These are phyloP conservation scores for Bufo gargarizans DNA, from an alignment of 2,113 vertebrate genomes.

Conservation along the genomic window DNA sequence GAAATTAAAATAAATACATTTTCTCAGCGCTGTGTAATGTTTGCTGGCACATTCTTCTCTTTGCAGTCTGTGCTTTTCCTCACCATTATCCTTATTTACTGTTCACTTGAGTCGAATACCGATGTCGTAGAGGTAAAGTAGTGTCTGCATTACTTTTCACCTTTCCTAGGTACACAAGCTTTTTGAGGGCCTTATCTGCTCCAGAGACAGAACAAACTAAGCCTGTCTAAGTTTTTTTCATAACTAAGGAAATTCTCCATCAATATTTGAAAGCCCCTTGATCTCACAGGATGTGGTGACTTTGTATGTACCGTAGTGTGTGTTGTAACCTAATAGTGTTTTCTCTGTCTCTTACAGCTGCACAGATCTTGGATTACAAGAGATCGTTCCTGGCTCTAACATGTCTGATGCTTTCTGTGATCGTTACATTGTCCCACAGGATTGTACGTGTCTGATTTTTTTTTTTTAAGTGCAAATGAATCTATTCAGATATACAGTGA, in stretches of 20 bases:
- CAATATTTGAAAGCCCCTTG: neutral
- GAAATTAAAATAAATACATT: neutral
- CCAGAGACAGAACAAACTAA: too few relatives aligned
- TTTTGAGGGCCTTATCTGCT: neutral
- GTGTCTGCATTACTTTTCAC: neutral
- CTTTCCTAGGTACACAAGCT: neutral
- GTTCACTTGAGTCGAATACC: neutral
- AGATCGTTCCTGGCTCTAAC: constrained; percentile 65
- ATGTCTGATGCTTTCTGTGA: constrained; percentile 71
- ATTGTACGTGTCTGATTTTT: neutral
- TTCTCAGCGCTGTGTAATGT: neutral
- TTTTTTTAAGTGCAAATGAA: neutral
- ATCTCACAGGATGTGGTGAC: neutral
- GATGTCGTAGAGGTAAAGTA: neutral
- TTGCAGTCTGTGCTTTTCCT: neutral
- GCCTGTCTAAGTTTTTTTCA: neutral
- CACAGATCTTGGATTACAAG: constrained; percentile 67
- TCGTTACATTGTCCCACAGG: neutral
- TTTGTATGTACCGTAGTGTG: neutral
- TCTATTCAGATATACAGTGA: neutral
- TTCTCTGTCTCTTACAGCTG: constrained; percentile 67
- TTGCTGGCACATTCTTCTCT: neutral
- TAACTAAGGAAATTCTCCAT: neutral
- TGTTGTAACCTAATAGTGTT: neutral
- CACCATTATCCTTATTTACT: neutral